phyloP scores from a whole-genome alignment of 1,140 invertebrate species.

The Chelonus insularis region DNA sequence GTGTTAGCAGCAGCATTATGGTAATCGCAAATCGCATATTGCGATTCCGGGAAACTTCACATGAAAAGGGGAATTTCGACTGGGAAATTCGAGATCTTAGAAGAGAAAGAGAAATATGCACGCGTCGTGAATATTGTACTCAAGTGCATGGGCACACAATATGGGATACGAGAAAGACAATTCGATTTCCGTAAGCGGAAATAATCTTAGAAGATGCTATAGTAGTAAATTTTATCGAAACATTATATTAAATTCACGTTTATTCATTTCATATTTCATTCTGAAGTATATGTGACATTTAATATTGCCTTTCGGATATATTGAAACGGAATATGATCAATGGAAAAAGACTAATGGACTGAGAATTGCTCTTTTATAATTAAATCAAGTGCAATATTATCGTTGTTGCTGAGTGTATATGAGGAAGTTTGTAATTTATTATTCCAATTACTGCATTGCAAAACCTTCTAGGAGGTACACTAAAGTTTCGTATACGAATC shows the following conservation, averaged over 20 bases:
- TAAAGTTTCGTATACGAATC: neutral
- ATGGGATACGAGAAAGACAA: slow-evolving; percentile 16
- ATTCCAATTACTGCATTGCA: neutral
- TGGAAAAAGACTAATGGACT: too few relatives aligned
- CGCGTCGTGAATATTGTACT: slow-evolving; percentile 12
- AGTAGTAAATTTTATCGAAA: neutral
- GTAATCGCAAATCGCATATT: slow-evolving; percentile 41
- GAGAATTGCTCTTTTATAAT: too few relatives aligned
- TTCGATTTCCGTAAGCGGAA: slow-evolving; percentile 15
- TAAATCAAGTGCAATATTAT: too few relatives aligned
- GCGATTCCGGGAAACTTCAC: slow-evolving; percentile 25
- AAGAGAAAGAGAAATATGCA: slow-evolving; percentile 3
- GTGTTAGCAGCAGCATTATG: slow-evolving; percentile 35
- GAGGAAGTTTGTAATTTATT: neutral
- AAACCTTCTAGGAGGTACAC: neutral
- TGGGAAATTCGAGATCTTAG: neutral
- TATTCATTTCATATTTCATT: too few relatives aligned
- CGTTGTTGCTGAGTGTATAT: too few relatives aligned
- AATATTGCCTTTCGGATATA: too few relatives aligned
- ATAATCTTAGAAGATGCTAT: neutral
- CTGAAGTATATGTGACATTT: too few relatives aligned
- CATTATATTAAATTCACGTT: neutral
- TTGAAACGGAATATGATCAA: too few relatives aligned
- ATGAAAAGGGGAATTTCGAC: slow-evolving; percentile 4
- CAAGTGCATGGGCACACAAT: neutral